phyloP scores from a whole-genome alignment of 2,888 invertebrate genomes.

The Glaucopsyche alexis region DNA sequence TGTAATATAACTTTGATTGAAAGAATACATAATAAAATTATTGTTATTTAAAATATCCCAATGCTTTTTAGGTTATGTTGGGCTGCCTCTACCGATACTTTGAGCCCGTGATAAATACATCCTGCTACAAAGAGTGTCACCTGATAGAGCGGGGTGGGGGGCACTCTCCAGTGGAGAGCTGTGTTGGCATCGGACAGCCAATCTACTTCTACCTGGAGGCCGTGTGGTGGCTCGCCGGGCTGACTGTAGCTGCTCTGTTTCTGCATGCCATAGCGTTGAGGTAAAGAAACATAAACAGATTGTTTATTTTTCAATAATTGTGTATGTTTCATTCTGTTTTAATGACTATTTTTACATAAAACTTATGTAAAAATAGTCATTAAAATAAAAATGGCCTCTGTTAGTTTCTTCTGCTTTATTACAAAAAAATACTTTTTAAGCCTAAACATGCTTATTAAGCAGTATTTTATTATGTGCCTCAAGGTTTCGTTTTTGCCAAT shows the following conservation, averaged over 20 bases:
- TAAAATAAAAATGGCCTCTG: too few species aligned
- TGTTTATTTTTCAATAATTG: too few species aligned
- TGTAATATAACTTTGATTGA: not conserved
- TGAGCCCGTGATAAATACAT: slow-evolving; percentile 57
- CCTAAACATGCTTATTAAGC: too few species aligned
- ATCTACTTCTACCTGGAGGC: slow-evolving; percentile 90
- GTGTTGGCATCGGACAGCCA: slow-evolving; percentile 88
- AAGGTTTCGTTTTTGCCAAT: too few species aligned
- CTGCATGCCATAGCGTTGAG: slow-evolving; percentile 84
- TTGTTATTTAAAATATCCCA: too few species aligned
- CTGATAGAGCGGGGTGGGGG: slow-evolving; percentile 80
- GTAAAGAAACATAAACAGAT: slow-evolving; percentile 52
- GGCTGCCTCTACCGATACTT: slow-evolving; percentile 61
- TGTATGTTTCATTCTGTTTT: too few species aligned
- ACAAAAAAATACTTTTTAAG: too few species aligned
- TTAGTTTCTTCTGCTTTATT: too few species aligned
- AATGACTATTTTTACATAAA: too few species aligned
- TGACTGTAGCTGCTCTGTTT: slow-evolving; percentile 85
- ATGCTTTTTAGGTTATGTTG: slow-evolving; percentile 60
- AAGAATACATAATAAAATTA: not conserved
- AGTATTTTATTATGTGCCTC: too few species aligned
- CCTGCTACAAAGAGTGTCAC: slow-evolving; percentile 65
- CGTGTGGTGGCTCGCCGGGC: slow-evolving; percentile 86
- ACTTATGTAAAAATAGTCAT: too few species aligned
- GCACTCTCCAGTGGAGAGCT: slow-evolving; percentile 83